phyloP scores from a whole-genome alignment of 2,797 vertebrate species.

The Morelia viridis region DNA sequence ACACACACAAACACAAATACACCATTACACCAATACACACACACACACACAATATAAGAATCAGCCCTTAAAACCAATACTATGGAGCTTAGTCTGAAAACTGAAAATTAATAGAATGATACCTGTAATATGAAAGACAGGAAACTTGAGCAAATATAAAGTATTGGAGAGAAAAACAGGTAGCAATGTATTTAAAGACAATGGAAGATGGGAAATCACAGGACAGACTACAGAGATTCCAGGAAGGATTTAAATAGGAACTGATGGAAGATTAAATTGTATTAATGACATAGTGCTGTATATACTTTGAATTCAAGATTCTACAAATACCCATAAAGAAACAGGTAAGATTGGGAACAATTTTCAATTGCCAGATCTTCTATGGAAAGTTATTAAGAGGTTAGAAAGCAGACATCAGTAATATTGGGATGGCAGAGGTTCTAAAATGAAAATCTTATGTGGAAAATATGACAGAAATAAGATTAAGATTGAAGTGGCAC shows the following conservation, averaged over 20 bases:
- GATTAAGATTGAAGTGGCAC: background rate
- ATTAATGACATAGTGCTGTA: background rate
- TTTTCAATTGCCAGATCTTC: background rate
- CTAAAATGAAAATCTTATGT: background rate
- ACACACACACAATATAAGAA: background rate
- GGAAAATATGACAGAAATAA: background rate
- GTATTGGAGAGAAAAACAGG: background rate
- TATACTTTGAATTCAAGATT: background rate
- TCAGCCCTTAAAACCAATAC: background rate
- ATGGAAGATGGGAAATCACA: background rate
- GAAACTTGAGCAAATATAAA: background rate
- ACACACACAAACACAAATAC: background rate
- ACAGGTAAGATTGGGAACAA: too few species aligned
- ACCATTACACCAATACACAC: background rate
- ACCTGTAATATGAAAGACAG: background rate
- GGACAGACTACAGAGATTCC: background rate
- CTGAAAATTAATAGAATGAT: background rate
- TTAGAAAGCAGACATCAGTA: background rate
- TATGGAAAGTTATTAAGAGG: background rate
- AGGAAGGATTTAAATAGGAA: background rate
- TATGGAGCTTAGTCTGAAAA: background rate
- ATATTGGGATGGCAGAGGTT: background rate
- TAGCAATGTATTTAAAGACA: background rate
- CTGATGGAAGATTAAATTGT: background rate
- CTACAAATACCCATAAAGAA: background rate